These are phyloP conservation scores for Ptilorrhoa leucosticta DNA, from an alignment of 2,113 vertebrate species.

Conservation along the genomic window DNA sequence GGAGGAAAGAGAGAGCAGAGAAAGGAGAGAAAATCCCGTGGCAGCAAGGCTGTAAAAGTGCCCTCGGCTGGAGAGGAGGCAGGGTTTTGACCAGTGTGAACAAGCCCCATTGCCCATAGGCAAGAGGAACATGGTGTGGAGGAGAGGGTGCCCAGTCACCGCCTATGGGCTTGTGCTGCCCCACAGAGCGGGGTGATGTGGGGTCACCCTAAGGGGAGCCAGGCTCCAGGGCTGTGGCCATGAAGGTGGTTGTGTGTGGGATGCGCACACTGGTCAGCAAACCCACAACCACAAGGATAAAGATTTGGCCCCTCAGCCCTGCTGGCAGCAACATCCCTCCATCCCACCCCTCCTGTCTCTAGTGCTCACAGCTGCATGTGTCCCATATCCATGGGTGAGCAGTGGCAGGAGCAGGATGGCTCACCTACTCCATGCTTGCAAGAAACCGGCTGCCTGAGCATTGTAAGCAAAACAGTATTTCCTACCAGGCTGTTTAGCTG, in stretches of 20 bases:
- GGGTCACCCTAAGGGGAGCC: background rate
- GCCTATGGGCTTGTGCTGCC: background rate
- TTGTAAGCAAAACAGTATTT: accelerated
- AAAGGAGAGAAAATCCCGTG: background rate
- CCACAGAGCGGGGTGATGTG: accelerated
- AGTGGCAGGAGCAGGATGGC: background rate
- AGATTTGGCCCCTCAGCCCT: background rate
- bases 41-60: background rate
- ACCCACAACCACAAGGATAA: background rate
- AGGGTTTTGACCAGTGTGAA: accelerated
- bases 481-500: background rate
- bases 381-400: accelerated
- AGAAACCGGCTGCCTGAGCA: background rate
- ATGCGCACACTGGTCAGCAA: background rate
- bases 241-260: accelerated
- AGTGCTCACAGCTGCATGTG: accelerated
- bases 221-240: background rate
- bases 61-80: accelerated
- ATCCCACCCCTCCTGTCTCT: background rate
- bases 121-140: accelerated
- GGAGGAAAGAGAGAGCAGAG: background rate
- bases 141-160: accelerated
- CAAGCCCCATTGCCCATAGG: background rate
- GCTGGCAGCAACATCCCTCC: background rate
- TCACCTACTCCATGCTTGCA: background rate